phyloP scores from a whole-genome alignment of 1,140 invertebrate genomes.

The Chionoecetes opilio region DNA sequence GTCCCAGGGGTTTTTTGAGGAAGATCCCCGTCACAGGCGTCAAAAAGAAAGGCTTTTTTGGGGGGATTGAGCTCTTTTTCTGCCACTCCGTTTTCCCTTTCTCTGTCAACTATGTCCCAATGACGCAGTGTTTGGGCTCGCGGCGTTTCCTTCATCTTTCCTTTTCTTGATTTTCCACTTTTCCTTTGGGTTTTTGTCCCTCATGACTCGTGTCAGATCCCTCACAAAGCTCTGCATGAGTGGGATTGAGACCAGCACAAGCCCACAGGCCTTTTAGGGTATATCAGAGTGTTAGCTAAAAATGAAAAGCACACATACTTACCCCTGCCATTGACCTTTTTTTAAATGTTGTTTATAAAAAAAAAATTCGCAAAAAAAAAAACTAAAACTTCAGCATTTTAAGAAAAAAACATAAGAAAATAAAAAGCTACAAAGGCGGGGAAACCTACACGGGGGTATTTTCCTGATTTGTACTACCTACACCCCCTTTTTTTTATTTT shows the following conservation, averaged over 20 bases:
- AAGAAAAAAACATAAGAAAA: too few species aligned
- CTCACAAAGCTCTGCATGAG: conserved; percentile 88
- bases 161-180: neutral
- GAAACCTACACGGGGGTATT: too few species aligned
- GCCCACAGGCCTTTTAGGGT: neutral
- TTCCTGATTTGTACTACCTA: too few species aligned
- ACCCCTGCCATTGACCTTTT: too few species aligned
- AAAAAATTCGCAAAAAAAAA: too few species aligned
- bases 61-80: conserved; percentile 93
- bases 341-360: too few species aligned
- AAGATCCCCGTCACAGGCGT: conserved; percentile 96
- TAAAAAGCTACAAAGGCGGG: too few species aligned
- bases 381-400: too few species aligned
- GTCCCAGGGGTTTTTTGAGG: too few species aligned
- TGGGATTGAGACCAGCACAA: conserved; percentile 82
- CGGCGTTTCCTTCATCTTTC: neutral
- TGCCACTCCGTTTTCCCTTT: conserved; percentile 94
- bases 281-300: too few species aligned
- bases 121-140: conserved; percentile 85
- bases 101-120: conserved; percentile 92
- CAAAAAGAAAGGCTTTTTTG: conserved; percentile 91
- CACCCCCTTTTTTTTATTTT: too few species aligned
- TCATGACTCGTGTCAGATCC: conserved; percentile 87
- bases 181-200: conserved; percentile 86
- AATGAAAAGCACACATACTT: too few species aligned